phyloP scores from a whole-genome alignment of 1,140 invertebrate genomes.

The Palaemon carinicauda region DNA sequence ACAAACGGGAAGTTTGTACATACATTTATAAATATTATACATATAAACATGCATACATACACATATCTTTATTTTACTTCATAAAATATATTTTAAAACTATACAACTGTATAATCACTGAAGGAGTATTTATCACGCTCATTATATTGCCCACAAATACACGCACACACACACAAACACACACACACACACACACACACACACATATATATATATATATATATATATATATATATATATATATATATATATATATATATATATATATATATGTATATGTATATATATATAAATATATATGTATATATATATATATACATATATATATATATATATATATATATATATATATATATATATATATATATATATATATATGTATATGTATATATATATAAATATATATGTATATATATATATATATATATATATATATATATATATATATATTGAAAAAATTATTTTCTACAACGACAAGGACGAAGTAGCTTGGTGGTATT shows the following conservation, averaged over 20 bases:
- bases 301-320: constrained; percentile 30
- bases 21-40: background rate
- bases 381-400: constrained; percentile 27
- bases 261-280: constrained; percentile 19
- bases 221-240: constrained; percentile 27
- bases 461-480: too few relatives aligned
- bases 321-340: constrained; percentile 31
- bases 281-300: constrained; percentile 24
- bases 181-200: background rate
- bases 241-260: constrained; percentile 29
- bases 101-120: background rate
- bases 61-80: too few relatives aligned
- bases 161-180: background rate
- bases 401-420: constrained; percentile 22
- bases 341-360: constrained; percentile 12
- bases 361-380: constrained; percentile 20
- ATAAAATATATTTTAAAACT: background rate
- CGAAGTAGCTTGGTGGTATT: too few relatives aligned
- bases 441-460: too few relatives aligned
- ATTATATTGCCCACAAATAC: background rate
- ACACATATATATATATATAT: constrained; percentile 22
- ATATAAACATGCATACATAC: background rate
- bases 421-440: constrained; percentile 24
- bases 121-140: too few relatives aligned
- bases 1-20: too few relatives aligned